phyloP scores from a whole-genome alignment of 1,140 invertebrate species.

The Gryllus bimaculatus region DNA sequence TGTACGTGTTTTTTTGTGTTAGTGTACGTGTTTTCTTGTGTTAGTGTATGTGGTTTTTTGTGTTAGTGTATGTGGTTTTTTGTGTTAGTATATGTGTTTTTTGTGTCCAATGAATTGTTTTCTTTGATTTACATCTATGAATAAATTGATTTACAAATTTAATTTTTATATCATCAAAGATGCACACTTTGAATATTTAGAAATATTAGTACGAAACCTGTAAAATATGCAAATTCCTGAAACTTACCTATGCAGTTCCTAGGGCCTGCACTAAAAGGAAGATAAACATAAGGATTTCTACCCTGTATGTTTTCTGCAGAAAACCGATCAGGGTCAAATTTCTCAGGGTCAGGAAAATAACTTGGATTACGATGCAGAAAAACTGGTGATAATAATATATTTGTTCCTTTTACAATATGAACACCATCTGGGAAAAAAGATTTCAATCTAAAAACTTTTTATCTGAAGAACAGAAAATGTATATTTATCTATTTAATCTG shows the following conservation, averaged over 20 bases:
- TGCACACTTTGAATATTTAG: background rate
- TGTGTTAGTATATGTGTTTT: too few relatives aligned
- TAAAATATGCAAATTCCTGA: background rate
- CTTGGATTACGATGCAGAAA: background rate
- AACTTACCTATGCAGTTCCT: background rate
- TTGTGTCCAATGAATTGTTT: too few relatives aligned
- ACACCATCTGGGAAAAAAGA: background rate
- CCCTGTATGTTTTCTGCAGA: background rate
- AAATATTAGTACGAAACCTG: background rate
- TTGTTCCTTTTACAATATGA: background rate
- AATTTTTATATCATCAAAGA: background rate
- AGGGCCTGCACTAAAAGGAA: background rate
- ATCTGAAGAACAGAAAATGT: too few relatives aligned
- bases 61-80: too few relatives aligned
- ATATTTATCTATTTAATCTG: too few relatives aligned
- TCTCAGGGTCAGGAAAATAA: background rate
- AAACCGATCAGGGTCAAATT: background rate
- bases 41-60: too few relatives aligned
- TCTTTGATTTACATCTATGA: background rate
- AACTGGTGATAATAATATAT: background rate
- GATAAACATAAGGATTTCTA: background rate
- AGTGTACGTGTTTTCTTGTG: too few relatives aligned
- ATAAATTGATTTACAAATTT: background rate
- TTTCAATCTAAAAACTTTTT: background rate
- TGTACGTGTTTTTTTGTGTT: too few relatives aligned